Conservation (phyloP, 2,888 invertebrate genomes). For the Blastobasis adustella region DNA sequence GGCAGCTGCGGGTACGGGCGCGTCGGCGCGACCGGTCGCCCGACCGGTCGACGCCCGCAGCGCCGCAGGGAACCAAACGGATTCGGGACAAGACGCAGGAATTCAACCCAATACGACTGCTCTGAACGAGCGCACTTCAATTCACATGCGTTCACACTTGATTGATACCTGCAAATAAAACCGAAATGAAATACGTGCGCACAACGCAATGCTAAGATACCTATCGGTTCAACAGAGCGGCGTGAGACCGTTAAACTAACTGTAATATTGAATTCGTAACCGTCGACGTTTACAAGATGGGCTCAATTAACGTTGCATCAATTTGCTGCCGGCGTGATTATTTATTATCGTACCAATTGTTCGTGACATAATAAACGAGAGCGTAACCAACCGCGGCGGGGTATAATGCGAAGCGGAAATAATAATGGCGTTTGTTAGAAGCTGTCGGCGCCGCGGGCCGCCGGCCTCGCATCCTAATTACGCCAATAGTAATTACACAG, state of each 20-base stretch:
- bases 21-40: slow-evolving; percentile 25
- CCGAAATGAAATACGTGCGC: too few relatives aligned
- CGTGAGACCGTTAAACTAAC: slow-evolving; percentile 48
- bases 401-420: slow-evolving; percentile 66
- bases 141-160: too few relatives aligned
- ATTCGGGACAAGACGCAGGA: slow-evolving; percentile 53
- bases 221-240: slow-evolving; percentile 8
- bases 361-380: slow-evolving; percentile 58
- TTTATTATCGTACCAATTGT: slow-evolving; percentile 61
- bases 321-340: slow-evolving; percentile 50
- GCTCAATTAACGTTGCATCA: slow-evolving; percentile 58
- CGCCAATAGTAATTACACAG: slow-evolving; percentile 69
- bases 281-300: slow-evolving; percentile 31
- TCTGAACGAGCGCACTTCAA: too few relatives aligned
- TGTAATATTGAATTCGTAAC: slow-evolving; percentile 35
- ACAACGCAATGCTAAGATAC: too few relatives aligned
- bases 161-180: too few relatives aligned
- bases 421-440: slow-evolving; percentile 66
- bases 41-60: slow-evolving; percentile 13
- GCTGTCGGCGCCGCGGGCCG: slow-evolving; percentile 56
- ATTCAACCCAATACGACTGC: background rate
- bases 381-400: slow-evolving; percentile 53
- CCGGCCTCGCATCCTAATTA: slow-evolving; percentile 68
- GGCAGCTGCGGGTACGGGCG: slow-evolving; percentile 55
- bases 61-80: slow-evolving; percentile 33